Base-by-base conservation (phyloP, 2,113 vertebrate species). In the Sinocyclocheilus anshuiensis region DNA sequence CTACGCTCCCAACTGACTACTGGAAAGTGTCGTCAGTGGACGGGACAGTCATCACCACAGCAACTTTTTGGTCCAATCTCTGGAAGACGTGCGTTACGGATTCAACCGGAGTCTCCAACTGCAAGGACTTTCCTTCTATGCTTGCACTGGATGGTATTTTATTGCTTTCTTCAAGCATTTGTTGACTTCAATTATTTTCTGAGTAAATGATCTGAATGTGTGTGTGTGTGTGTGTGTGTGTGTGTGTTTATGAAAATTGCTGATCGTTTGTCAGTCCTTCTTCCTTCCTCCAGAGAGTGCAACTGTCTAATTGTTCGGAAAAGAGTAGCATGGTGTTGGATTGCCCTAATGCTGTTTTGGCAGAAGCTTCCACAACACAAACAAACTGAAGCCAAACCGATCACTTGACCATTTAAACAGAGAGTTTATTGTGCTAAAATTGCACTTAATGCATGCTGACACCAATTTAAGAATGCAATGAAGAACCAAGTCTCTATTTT, bases 91-190 rank as follows among this genome's bases (percentile, higher is more conserved):
- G 96, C 87, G 96, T 97, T 22, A 97, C 96, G 39, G 96, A 97
- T 91, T 97, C 96, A 78, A 97, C 96, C 2, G 96, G 96, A 15
- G 94, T 97, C 84, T 96, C 96, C 90, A 97, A 96, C 95, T 97
- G 96, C 95, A 97, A 96, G 92, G 96, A 97, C 87, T 97, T 97
- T 89, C 96, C 96, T 45, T 97, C 96, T 86, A 96, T 97, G 96
- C 94, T 97, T 91, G 96, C 96, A 29, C 92, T 97, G 91, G 96
- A 97, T 92, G 96, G 96, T 97, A 93, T 91, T 95, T 86, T 65
- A 74, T 77, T 77, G 33, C 18, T 80, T 39, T 42, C 24, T 13
- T 36, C 1, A 45, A n/a, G 7, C 20, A 48, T 39, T 22, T 71
- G 4, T 39, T 72, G 18, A 72, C 69, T 16, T 72, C 39, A 39